Evolutionary conservation across 2,888 invertebrate species (phyloP).

Genomic region (Desoria tigrina): DNA sequence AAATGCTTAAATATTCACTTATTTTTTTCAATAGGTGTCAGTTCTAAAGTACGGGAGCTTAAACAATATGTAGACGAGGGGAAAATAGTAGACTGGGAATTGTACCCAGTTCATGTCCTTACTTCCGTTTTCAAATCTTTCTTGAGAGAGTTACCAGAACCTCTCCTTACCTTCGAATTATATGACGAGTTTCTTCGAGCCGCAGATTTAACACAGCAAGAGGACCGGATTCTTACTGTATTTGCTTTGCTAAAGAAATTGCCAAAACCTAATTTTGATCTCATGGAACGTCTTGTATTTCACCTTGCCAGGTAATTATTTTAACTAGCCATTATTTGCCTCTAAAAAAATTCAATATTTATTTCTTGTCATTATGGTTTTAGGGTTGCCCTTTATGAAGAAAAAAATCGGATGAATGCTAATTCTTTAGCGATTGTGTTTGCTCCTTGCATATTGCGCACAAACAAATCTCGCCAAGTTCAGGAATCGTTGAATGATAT

Average conservation of each 20-base stretch:
- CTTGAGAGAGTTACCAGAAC: slow-evolving; percentile 79
- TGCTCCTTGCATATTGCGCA: slow-evolving; percentile 84
- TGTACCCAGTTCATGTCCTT: slow-evolving; percentile 84
- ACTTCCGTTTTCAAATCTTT: slow-evolving; percentile 79
- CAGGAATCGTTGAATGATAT: slow-evolving; percentile 90
- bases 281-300: slow-evolving; percentile 88
- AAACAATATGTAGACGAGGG: slow-evolving; percentile 76
- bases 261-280: slow-evolving; percentile 83
- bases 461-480: slow-evolving; percentile 82
- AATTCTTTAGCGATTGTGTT: slow-evolving; percentile 90
- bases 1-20: too few species aligned
- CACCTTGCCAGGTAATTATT: slow-evolving; percentile 72
- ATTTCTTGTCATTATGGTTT: too few species aligned
- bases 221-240: slow-evolving; percentile 78
- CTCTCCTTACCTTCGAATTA: slow-evolving; percentile 85
- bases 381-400: slow-evolving; percentile 80
- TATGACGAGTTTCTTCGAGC: slow-evolving; percentile 93
- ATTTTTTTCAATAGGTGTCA: slow-evolving; percentile 64
- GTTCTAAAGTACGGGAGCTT: slow-evolving; percentile 63
- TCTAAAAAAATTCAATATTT: not conserved
- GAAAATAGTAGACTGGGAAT: slow-evolving; percentile 71
- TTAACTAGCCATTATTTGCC: not conserved
- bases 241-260: slow-evolving; percentile 85
- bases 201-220: slow-evolving; percentile 77
- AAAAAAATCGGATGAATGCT: slow-evolving; percentile 87